A percentile compares a stretch with the other conserved stretches of the same genome.
Evolutionary conservation across 53 echinoderm and acorn worm species (phyloP).

Genomic region (Echinarachnius parma): DNA sequence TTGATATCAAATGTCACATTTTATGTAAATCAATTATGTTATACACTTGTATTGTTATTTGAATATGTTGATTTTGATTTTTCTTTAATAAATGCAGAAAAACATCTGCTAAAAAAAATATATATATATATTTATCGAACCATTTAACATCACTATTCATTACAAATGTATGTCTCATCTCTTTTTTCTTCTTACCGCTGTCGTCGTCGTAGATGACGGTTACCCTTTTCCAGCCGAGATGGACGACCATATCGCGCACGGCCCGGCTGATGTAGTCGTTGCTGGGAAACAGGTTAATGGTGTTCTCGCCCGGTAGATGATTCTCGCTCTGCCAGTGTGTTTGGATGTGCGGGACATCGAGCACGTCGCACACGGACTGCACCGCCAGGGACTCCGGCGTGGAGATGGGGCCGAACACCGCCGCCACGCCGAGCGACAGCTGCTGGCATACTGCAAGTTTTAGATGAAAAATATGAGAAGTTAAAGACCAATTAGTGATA

Average conservation of each 20-base stretch:
- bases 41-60: no score
- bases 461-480: no score
- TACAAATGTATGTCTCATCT: no score
- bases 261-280: conserved; percentile 54
- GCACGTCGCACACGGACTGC: conserved; percentile 62
- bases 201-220: conserved; percentile 77
- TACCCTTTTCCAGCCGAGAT: conserved; percentile 65
- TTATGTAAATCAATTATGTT: no score
- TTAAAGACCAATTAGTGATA: no score
- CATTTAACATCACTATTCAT: no score
- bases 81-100: no score
- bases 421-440: conserved; percentile 61
- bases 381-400: conserved; percentile 62
- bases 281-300: conserved; percentile 71
- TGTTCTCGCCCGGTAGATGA: conserved; percentile 17
- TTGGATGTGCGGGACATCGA: conserved; percentile 68
- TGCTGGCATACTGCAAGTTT: conserved; percentile 62
- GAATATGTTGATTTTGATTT: no score
- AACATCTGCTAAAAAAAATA: no score
- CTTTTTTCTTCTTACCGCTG: conserved; percentile 75
- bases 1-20: no score
- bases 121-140: no score
- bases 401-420: conserved; percentile 76
- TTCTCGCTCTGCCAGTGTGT: conserved; percentile 52
- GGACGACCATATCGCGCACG: conserved; percentile 49